These are phyloP conservation scores for Nomada fabriciana DNA, from an alignment of 2,888 invertebrate genomes.

Conservation along the genomic window DNA sequence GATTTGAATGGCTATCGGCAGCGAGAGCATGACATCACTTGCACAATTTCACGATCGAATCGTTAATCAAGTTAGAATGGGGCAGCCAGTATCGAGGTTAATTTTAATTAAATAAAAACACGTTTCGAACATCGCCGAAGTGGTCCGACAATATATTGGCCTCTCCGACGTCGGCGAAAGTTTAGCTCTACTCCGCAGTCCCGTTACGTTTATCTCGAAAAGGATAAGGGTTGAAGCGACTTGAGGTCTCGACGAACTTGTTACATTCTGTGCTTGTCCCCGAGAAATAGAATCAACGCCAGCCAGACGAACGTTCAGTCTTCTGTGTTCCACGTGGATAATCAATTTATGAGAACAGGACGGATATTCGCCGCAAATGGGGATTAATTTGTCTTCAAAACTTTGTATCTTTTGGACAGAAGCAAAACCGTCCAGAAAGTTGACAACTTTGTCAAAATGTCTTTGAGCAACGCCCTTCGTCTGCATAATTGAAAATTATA, in stretches of 20 bases:
- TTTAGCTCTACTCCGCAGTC: constrained; percentile 1
- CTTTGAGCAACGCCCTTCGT: no score
- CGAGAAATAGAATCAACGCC: constrained; percentile 34
- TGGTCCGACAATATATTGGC: constrained; percentile 36
- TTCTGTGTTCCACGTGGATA: constrained; percentile 8
- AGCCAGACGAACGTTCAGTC: constrained; percentile 10
- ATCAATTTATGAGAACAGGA: constrained; percentile 15
- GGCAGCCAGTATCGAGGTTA: neutral
- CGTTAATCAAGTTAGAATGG: constrained; percentile 7
- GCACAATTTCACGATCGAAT: constrained; percentile 18
- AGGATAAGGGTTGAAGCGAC: constrained; percentile 36
- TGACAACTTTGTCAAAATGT: no score
- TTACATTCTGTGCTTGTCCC: constrained; percentile 38
- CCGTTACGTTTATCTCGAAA: constrained; percentile 30
- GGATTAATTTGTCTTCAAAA: neutral
- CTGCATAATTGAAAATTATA: no score
- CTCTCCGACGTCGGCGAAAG: constrained; percentile 13
- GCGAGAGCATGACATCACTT: neutral
- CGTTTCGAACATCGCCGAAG: neutral
- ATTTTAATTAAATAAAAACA: constrained; percentile 56
- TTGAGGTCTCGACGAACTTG: constrained; percentile 36
- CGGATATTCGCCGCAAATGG: neutral
- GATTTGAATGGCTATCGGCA: neutral
- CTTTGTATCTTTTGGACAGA: no score
- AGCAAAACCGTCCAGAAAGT: no score